Evolutionary conservation across 2,888 invertebrate species (phyloP).

Genomic region (Magallana nippona): DNA sequence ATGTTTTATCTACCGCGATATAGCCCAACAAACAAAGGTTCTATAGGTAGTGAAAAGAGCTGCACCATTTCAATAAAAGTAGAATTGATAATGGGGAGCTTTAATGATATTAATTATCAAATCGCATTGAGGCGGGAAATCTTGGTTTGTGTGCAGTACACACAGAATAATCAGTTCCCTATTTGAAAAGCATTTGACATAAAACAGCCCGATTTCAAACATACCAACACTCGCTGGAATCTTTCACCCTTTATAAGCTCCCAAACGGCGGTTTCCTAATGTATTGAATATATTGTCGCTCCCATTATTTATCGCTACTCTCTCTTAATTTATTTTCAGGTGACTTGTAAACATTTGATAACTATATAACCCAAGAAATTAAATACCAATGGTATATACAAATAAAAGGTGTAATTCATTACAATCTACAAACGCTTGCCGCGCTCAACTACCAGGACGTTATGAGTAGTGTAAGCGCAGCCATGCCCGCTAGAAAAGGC

Average conservation of each 20-base stretch:
- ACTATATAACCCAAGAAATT: constrained; percentile 31
- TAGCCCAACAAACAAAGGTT: not conserved
- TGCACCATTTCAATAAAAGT: constrained; percentile 17
- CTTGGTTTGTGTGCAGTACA: constrained; percentile 8
- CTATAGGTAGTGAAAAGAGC: not conserved
- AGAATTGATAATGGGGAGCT: constrained; percentile 21
- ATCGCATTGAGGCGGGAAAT: constrained; percentile 23
- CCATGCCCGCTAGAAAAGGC: constrained; percentile 25
- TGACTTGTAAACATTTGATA: constrained; percentile 35
- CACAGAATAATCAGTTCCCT: not conserved
- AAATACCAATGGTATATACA: constrained; percentile 26
- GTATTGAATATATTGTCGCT: not conserved
- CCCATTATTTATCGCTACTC: constrained; percentile 6
- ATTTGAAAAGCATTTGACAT: constrained; percentile 17
- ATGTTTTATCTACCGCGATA: constrained; percentile 1
- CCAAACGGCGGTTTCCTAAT: not conserved
- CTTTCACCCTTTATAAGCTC: not conserved
- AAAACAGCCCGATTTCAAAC: not conserved
- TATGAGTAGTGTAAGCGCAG: constrained; percentile 24
- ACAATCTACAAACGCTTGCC: constrained; percentile 12
- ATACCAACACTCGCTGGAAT: not conserved
- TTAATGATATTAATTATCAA: constrained; percentile 33
- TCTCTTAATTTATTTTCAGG: constrained; percentile 28
- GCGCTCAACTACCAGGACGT: not conserved
- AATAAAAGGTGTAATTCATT: constrained; percentile 33